Evolutionary conservation across 2,113 vertebrate genomes (phyloP), one percentile per base, ranked within the genome.

Genomic region (Sitta europaea): DNA sequence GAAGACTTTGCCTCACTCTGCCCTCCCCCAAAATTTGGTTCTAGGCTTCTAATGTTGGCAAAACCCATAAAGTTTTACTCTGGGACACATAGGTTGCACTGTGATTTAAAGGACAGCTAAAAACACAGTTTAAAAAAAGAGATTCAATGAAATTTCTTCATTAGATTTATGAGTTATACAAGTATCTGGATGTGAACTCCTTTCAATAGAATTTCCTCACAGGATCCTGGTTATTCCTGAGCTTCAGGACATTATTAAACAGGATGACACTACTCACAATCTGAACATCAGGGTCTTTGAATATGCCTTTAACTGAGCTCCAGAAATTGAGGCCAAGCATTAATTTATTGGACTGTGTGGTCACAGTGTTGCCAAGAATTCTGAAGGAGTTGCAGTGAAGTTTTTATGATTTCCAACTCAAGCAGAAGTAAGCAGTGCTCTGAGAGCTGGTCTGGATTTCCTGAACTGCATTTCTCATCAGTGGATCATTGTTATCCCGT

Each of bases 401-500:
- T 16, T 83, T 83, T 54, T 63, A 36, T 19, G 21, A 50, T 75
- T 89, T 78, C 22, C 22, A 87, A 9, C 11, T 55, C 53, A 36
- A 45, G 58, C 31, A 91, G 61, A 75, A 91, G 38, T 11, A 40
- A 88, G 25, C 28, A 74, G 11, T 45, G 14, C n/a, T 48, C 51
- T 29, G 48, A 84, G 50, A 36, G 25, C 58, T 16, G 73, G 29
- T 42, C 57, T 95, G 33, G 21, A 76, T 5, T 17, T 59, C 28
- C 40, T 48, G 55, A 74, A 19, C 15, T 47, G 27, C 63, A 45
- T 42, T 73, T 86, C 54, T 65, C n/a, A 22, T 21, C 55, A 54
- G 35, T 35, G n/a, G 22, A 17, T 45, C 43, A 10, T n/a, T 17
- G 4, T 5, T 21, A 27, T 20, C 59, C 36, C 9, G 0, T 9